Evolutionary conservation across 2,888 invertebrate genomes (phyloP).

Genomic region (Drosophila testacea): DNA sequence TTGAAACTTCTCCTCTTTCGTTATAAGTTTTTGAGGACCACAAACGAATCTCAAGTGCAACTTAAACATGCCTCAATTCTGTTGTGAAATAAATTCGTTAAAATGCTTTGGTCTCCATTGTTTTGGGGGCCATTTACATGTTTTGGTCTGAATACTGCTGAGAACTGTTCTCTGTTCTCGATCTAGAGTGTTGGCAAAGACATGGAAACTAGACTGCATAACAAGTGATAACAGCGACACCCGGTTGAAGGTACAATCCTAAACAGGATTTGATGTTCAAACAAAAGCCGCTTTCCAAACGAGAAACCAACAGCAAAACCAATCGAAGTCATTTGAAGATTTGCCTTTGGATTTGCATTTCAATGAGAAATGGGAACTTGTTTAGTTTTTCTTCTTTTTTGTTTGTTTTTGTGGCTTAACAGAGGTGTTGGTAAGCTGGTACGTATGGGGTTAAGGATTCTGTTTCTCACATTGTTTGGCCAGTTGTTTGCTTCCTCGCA

Average conservation of each 20-base stretch:
- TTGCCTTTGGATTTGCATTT: constrained; percentile 74
- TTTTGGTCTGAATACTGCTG: constrained; percentile 8
- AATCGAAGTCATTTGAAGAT: constrained; percentile 81
- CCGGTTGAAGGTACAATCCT: constrained; percentile 19
- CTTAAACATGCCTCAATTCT: constrained; percentile 36
- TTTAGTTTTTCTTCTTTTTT: constrained; percentile 21
- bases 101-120: constrained; percentile 50
- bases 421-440: constrained; percentile 31
- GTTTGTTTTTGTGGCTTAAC: constrained; percentile 37
- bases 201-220: constrained; percentile 20
- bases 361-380: constrained; percentile 56
- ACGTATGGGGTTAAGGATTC: constrained; percentile 25
- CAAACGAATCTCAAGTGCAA: constrained; percentile 16
- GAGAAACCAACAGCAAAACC: constrained; percentile 60
- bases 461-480: constrained; percentile 51
- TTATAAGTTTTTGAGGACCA: constrained; percentile 30
- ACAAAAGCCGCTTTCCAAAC: constrained; percentile 58
- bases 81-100: constrained; percentile 52
- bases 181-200: constrained; percentile 13
- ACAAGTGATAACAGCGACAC: constrained; percentile 62
- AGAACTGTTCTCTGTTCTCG: constrained; percentile 19
- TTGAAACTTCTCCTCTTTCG: constrained; percentile 5
- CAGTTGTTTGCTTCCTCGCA: constrained; percentile 14
- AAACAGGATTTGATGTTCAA: constrained; percentile 44
- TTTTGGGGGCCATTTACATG: constrained; percentile 54